Conservation (phyloP, 2,888 invertebrate species). For the Napeogenes inachia region DNA sequence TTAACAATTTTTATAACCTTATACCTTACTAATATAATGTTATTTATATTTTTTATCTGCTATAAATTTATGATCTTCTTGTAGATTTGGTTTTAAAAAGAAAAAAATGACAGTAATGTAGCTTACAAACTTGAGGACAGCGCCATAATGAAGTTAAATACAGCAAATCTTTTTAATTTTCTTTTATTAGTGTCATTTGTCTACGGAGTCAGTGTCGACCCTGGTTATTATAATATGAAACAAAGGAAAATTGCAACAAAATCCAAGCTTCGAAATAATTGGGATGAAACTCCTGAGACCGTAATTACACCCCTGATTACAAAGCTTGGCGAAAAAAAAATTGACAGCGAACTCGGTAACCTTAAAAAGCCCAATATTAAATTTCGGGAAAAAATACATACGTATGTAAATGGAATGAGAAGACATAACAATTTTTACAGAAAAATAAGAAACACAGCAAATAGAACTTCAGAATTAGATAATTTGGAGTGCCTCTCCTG, state of each 20-base stretch:
- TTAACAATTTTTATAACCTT: too few species aligned
- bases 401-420: constrained; percentile 30
- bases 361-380: constrained; percentile 37
- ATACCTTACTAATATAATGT: too few species aligned
- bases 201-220: constrained; percentile 35
- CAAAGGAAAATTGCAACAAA: constrained; percentile 41
- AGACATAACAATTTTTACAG: constrained; percentile 13
- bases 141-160: constrained; percentile 19
- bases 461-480: constrained; percentile 13
- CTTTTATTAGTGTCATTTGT: constrained; percentile 45
- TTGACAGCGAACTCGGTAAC: constrained; percentile 39
- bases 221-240: constrained; percentile 33
- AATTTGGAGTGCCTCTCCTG: constrained; percentile 44
- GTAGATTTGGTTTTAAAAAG: constrained; percentile 37
- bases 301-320: constrained; percentile 38
- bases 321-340: constrained; percentile 37
- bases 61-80: constrained; percentile 29
- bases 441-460: constrained; percentile 14
- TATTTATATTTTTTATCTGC: too few species aligned
- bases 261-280: constrained; percentile 37
- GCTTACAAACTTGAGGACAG: constrained; percentile 7
- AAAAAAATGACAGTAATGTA: constrained; percentile 22
- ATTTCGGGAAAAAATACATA: constrained; percentile 32
- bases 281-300: constrained; percentile 33
- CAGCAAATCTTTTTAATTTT: constrained; percentile 32